Evolutionary conservation across 2,113 vertebrate genomes (phyloP).

Genomic region (Terrapene triunguis): DNA sequence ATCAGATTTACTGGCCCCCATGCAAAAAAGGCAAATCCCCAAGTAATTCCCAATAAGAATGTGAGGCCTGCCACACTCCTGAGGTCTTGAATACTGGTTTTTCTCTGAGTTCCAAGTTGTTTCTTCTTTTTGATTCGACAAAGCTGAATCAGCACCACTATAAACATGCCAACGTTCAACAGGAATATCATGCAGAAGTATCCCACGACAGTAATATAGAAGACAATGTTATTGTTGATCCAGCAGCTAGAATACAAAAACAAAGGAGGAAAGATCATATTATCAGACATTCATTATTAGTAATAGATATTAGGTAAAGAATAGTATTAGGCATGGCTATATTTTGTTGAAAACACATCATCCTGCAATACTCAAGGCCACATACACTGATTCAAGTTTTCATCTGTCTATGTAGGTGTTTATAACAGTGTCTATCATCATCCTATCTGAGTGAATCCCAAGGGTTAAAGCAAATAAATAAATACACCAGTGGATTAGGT

Average conservation of each 20-base stretch:
- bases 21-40: slow-evolving; percentile 96
- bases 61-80: slow-evolving; percentile 90
- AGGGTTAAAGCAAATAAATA: neutral
- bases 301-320: neutral
- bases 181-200: slow-evolving; percentile 92
- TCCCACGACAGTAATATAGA: slow-evolving; percentile 93
- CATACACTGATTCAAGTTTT: neutral
- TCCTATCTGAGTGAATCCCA: neutral
- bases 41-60: slow-evolving; percentile 94
- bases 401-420: neutral
- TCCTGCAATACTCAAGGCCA: neutral
- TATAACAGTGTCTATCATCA: neutral
- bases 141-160: slow-evolving; percentile 94
- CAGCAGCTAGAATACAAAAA: slow-evolving; percentile 88
- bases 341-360: neutral
- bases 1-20: slow-evolving; percentile 88
- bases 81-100: slow-evolving; percentile 87
- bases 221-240: slow-evolving; percentile 87
- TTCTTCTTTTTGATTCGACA: slow-evolving; percentile 94
- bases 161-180: slow-evolving; percentile 92
- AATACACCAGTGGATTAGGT: neutral
- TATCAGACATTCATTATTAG: neutral
- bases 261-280: neutral
- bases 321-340: neutral
- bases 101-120: slow-evolving; percentile 89